Evolutionary conservation across 2,888 invertebrate genomes (phyloP), one percentile per base, ranked within the genome.

Genomic region (Euspilapteryx auroguttella): DNA sequence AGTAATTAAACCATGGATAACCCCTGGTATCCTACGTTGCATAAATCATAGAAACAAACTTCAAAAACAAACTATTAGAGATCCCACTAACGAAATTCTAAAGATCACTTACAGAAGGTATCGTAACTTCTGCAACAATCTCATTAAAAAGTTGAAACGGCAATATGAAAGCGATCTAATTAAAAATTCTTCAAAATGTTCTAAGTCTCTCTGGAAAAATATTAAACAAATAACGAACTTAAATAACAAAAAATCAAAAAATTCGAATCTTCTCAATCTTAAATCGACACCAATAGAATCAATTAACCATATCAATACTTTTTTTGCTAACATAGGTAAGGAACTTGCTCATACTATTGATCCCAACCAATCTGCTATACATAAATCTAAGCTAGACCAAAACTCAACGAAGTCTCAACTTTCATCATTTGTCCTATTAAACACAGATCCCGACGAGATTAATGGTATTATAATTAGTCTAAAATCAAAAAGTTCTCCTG

Each of bases 1-100:
- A n/a, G 25, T 13, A 2, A 12, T 30, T 2, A 33, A 33, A 21
- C 33, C 33, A 6, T 33, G 33, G 30, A 33, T 33, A 11, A 28
- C 32, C 2, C 7, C 21, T 8, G 31, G 31, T 1, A 12, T 31
- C 6, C 22, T 32, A 8, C 14, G 25, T 5, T 32, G 32, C 21
- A 32, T 32, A 5, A 24, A 12, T 24, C 12, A 32, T 24, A 24
- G 32, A 25, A 30, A 32, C 22, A 28, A 28, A 24, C 20, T 33
- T 21, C 33, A 31, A 13, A 20, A 26, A 5, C 12, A 26, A n/a
- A 8, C 29, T 21, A 21, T 11, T 13, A 14, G 6, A 4, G 23
- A 28, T 8, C 26, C 30, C n/a, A 12, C 4, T 26, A 28, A 30
- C 24, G 21, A 25, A 7, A 24, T 14, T n/a, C 3, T 25, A 5